A percentile compares a stretch with the other conserved stretches of the same genome.
Evolutionary conservation across 35 echinoderm and acorn worm genomes (phyloP).

Genomic region (Acanthaster planci): DNA sequence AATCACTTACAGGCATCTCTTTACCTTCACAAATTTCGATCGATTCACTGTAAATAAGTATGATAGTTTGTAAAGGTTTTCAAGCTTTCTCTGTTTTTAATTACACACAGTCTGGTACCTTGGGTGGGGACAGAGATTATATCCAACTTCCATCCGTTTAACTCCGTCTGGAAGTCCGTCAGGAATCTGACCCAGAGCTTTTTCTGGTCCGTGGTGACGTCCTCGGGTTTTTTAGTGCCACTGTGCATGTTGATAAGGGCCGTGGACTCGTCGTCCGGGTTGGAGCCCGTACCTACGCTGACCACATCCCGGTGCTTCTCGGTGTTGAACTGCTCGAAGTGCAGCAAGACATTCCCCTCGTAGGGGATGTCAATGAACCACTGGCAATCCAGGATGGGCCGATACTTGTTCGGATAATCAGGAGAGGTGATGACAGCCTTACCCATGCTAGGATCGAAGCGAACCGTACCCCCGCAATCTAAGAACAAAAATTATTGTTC

Average conservation of each 20-base stretch:
- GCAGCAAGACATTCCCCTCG: slow-evolving; percentile 44
- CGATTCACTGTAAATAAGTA: no score
- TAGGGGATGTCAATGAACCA: slow-evolving; percentile 70
- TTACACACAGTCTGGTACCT: no score
- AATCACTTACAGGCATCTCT: no score
- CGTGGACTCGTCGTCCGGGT: slow-evolving; percentile 41
- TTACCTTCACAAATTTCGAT: no score
- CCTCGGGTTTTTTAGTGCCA: slow-evolving; percentile 32
- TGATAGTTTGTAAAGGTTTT: no score
- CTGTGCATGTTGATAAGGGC: slow-evolving; percentile 42
- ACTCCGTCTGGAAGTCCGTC: slow-evolving; percentile 54
- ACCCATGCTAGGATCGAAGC: slow-evolving; percentile 11
- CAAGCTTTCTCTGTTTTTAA: no score
- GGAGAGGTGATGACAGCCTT: slow-evolving; percentile 69
- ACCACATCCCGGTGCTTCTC: slow-evolving; percentile 59
- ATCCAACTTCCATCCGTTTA: slow-evolving; percentile 50
- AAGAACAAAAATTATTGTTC: neutral
- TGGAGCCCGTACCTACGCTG: slow-evolving; percentile 67
- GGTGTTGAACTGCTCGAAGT: slow-evolving; percentile 66
- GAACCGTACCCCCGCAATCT: slow-evolving; percentile 66
- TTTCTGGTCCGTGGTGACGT: slow-evolving; percentile 25
- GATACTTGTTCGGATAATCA: slow-evolving; percentile 11
- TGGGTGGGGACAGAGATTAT: slow-evolving; percentile 53
- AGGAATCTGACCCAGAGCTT: slow-evolving; percentile 71
- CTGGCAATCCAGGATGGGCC: slow-evolving; percentile 52